Evolutionary conservation across 2,888 invertebrate genomes (phyloP), one percentile per base, ranked within the genome.

Genomic region (Archips crataeganus): DNA sequence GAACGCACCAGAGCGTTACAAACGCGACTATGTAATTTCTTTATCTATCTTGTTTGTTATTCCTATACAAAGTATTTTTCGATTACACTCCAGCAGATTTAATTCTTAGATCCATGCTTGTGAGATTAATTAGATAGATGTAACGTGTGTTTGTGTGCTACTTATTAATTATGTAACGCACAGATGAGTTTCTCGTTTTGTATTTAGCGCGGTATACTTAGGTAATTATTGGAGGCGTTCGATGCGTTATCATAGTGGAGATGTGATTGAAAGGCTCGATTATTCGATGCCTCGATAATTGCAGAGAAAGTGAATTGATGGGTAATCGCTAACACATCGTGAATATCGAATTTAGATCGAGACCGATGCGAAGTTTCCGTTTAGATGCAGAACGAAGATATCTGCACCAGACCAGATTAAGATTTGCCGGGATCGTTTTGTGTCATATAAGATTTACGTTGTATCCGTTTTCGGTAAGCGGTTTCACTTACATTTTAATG

Each of bases 251-350:
- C 69, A 64, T 75, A 75, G 71, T 70, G 76, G 76, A 79, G 81
- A 85, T 86, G 77, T 80, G 82, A 86, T 85, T 79, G 81, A 82
- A 82, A 79, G 76, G 80, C 77, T 78, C 78, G 82, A 83, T 83
- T 79, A 77, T 71, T 61, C 59, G 75, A 70, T 73, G 54, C 45
- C 49, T 49, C 76, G 82, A 81, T 80, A 79, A 77, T 75, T 76
- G 76, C 74, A 73, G 89, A 80, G 88, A 89, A 89, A 89, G 88
- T 85, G 77, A 82, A 85, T 84, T 82, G 84, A 85, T 86, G 69
- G 69, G 73, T 73, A 82, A 85, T 81, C 81, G 77, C 80, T 78
- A 75, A 76, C 75, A 70, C 75, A 75, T 76, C 76, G 77, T 75
- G 76, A 81, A 78, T 79, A 79, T 77, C 78, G 78, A 64, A 69